Percentiles rank a stretch among this genome's conserved stretches.
Evolutionary conservation across 2,888 invertebrate species (phyloP).

Genomic region (Teleogryllus oceanicus): DNA sequence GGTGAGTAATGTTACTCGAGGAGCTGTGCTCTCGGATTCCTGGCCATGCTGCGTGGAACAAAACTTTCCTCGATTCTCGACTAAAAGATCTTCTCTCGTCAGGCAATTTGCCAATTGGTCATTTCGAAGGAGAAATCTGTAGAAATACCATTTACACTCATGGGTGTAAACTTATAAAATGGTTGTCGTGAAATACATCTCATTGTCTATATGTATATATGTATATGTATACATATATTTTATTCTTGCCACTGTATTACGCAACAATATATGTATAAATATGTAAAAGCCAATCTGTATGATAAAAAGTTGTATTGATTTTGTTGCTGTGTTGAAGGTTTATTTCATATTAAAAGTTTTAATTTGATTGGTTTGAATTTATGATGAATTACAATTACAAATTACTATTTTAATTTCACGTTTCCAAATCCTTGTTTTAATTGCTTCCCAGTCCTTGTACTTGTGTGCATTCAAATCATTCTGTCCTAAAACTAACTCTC

Average conservation of each 20-base stretch:
- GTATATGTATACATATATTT: neutral
- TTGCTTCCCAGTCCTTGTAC: neutral
- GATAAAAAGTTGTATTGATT: neutral
- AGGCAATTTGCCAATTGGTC: conserved; percentile 37
- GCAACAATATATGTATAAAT: conserved; percentile 8
- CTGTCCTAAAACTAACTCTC: conserved; percentile 3
- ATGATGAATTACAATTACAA: neutral
- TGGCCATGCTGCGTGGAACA: conserved; percentile 30
- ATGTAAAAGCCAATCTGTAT: neutral
- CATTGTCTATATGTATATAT: neutral
- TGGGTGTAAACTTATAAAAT: neutral
- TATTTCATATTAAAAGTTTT: neutral
- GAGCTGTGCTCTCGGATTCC: conserved; percentile 26
- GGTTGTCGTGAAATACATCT: neutral
- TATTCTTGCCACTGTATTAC: conserved; percentile 18
- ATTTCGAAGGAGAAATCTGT: conserved; percentile 36
- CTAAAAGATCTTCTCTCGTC: conserved; percentile 36
- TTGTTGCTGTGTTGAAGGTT: neutral
- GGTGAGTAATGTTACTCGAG: conserved; percentile 34
- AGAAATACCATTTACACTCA: conserved; percentile 24
- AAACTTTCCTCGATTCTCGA: conserved; percentile 34
- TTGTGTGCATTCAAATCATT: too few species aligned
- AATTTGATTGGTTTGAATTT: neutral
- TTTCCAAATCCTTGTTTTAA: neutral
- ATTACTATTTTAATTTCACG: neutral